These are phyloP conservation scores for Peromyscus melanophrys DNA, from an alignment of 2,797 vertebrate genomes.

Conservation along the genomic window DNA sequence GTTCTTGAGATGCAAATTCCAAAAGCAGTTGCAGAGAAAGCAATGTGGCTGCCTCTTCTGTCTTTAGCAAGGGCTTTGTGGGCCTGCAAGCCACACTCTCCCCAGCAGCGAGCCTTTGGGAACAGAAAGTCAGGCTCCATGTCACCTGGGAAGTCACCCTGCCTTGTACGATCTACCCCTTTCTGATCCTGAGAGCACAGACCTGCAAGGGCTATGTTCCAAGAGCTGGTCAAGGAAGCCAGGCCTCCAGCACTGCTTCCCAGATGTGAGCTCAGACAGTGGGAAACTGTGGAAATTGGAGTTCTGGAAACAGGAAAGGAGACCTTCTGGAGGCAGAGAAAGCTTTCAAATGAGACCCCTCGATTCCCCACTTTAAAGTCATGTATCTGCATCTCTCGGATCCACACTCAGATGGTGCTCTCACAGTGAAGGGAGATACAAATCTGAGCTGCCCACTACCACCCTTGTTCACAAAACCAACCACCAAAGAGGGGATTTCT, in stretches of 20 bases:
- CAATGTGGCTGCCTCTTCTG: neutral
- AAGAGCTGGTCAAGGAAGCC: neutral
- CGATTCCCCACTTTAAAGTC: neutral
- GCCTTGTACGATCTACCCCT: neutral
- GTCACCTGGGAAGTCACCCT: fast-evolving
- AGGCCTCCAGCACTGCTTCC: neutral
- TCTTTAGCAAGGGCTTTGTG: neutral
- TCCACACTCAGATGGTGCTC: neutral
- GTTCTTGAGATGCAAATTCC: neutral
- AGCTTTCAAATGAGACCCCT: neutral
- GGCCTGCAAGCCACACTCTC: neutral
- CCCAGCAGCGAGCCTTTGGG: neutral
- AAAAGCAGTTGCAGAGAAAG: neutral
- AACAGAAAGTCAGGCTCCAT: neutral
- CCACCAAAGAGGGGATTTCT: neutral
- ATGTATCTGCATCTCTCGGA: neutral
- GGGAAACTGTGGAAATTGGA: fast-evolving
- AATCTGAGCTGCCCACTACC: neutral
- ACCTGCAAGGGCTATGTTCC: neutral
- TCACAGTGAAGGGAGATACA: neutral
- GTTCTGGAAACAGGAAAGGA: neutral
- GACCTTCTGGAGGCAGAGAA: neutral
- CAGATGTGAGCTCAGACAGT: neutral
- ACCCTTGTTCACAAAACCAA: neutral
- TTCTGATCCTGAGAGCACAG: neutral